phyloP scores from a whole-genome alignment of 1,140 invertebrate species.

The Trissolcus basalis region DNA sequence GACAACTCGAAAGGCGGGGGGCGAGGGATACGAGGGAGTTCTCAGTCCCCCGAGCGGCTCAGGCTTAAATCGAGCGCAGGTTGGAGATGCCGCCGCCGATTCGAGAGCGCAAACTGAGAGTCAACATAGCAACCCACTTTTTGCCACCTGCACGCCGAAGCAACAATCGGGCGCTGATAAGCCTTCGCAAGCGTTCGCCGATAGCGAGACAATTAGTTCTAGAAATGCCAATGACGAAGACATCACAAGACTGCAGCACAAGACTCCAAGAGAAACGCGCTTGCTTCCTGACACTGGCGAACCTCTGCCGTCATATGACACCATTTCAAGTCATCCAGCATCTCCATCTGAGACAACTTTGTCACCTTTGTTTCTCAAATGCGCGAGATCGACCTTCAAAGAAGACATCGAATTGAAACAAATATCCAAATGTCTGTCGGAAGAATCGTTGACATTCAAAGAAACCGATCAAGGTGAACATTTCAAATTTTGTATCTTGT shows the following conservation, averaged over 20 bases:
- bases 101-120: slow-evolving; percentile 63
- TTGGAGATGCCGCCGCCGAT: slow-evolving; percentile 65
- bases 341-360: slow-evolving; percentile 19
- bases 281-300: slow-evolving; percentile 17
- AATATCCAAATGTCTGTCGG: slow-evolving; percentile 11
- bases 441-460: slow-evolving; percentile 14
- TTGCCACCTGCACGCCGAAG: slow-evolving; percentile 17
- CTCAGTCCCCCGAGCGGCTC: slow-evolving; percentile 72
- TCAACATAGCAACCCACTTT: slow-evolving; percentile 36
- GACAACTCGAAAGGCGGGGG: slow-evolving; percentile 72
- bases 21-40: slow-evolving; percentile 69
- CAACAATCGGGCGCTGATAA: background rate
- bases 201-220: slow-evolving; percentile 1
- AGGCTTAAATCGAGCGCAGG: slow-evolving; percentile 68
- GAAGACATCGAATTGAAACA: slow-evolving; percentile 17
- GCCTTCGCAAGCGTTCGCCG: background rate
- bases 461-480: slow-evolving; percentile 2
- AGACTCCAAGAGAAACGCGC: slow-evolving; percentile 9
- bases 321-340: slow-evolving; percentile 8
- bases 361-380: slow-evolving; percentile 58
- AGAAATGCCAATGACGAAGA: slow-evolving; percentile 37
- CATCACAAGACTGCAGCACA: slow-evolving; percentile 43
- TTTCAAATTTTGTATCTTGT: background rate
- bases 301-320: slow-evolving; percentile 6
- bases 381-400: slow-evolving; percentile 18